Percentiles rank a stretch among this genome's conserved stretches.
Conservation (phyloP, 2,113 vertebrate genomes). For the Entomyzon cyanotis region DNA sequence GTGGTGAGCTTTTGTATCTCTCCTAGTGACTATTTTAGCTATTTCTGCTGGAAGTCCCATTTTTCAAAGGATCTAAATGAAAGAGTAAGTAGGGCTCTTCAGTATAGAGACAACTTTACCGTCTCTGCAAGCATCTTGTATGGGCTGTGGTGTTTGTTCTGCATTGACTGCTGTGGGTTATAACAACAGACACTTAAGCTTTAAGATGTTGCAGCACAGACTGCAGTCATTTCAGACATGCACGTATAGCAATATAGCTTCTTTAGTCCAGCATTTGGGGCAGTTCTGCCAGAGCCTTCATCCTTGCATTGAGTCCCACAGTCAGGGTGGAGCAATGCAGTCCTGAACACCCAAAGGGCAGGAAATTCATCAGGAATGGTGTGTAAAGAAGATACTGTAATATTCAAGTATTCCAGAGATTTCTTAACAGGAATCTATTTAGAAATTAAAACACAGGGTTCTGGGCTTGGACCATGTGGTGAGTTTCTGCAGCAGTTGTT, state of each 20-base stretch:
- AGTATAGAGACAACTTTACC: not conserved
- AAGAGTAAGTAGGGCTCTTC: not conserved
- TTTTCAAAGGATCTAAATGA: not conserved
- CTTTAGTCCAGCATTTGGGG: not conserved
- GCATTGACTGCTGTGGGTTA: not conserved
- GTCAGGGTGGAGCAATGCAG: not conserved
- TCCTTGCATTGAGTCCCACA: not conserved
- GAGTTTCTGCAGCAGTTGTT: not conserved
- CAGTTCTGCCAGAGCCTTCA: not conserved
- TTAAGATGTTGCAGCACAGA: not conserved
- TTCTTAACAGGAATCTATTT: not conserved
- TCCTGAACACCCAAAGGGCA: not conserved
- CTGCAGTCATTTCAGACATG: not conserved
- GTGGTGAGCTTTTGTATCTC: not conserved
- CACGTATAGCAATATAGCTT: not conserved
- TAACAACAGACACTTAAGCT: not conserved
- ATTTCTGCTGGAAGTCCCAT: not conserved
- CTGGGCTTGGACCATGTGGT: not conserved
- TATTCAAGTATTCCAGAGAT: not conserved
- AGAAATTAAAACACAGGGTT: not conserved
- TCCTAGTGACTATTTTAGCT: not conserved
- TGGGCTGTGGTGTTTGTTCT: not conserved
- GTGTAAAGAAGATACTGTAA: not conserved
- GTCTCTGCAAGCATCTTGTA: not conserved
- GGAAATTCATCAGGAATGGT: not conserved